Evolutionary conservation across 2,797 vertebrate genomes (phyloP), one percentile per base, ranked within the genome.

Genomic region (Leptodactylus fallax): DNA sequence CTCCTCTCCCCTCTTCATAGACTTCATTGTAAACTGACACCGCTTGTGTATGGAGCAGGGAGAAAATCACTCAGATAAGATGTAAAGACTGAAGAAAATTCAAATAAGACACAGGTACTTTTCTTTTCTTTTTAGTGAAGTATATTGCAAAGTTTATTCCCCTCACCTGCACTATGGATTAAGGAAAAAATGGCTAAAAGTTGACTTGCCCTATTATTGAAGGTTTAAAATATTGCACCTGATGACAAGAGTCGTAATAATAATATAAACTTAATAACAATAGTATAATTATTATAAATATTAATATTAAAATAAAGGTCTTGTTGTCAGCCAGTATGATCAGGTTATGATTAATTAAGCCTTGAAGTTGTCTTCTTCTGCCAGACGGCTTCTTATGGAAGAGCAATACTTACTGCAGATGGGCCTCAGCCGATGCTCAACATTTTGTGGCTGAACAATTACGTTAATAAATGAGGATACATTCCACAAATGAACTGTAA

Each of bases 361-460:
- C 19, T 49, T 76, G 83, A 83, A 83, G 81, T 83, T 67, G 65
- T 60, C 71, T 61, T 85, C 83, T 76, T 19, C 27, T 77, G 71
- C 83, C 69, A 85, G 83, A 82, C 58, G 61, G 79, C 79, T 87
- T 87, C 58, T 87, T 87, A 78, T 83, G 81, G 60, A 67, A 77
- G 3, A 78, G 71, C 72, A 83, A 63, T 60, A 67, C 67, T 67
- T 78, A 83, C 49, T 83, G 51, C 86, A 87, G 80, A 87, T 87
- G 84, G 84, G 84, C 27, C 84, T 85, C 16, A 85, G 74, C 60
- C 23, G 27, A 23, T 51, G 72, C 74, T 85, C 13, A 78, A 85
- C 49, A 85, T 85, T 85, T 85, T 87, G 81, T 78, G 86, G 80
- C 80, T 87, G 81, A 87, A 83, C 86, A 83, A 87, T 87, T 87